Conservation (phyloP, 1,140 invertebrate species). For the Dinoponera quadriceps region DNA sequence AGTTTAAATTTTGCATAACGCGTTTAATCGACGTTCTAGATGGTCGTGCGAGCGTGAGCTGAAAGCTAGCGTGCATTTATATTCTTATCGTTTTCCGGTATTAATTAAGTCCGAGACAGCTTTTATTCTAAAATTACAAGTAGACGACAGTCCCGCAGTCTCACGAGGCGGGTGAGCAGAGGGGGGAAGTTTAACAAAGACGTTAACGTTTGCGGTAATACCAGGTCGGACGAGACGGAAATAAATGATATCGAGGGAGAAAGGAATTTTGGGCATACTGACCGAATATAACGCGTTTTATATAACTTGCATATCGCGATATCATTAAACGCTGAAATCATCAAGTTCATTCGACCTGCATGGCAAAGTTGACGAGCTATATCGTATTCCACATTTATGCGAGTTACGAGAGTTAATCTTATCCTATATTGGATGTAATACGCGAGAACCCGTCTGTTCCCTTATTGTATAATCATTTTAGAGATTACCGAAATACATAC, state of each 20-base stretch:
- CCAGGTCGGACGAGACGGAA: not conserved
- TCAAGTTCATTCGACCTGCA: not conserved
- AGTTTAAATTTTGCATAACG: not conserved
- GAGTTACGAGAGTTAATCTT: too few relatives aligned
- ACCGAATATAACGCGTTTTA: constrained; percentile 12
- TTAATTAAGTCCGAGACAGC: not conserved
- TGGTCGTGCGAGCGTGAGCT: not conserved
- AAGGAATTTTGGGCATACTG: not conserved
- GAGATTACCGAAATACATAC: too few relatives aligned
- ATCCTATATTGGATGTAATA: too few relatives aligned
- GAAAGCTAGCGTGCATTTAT: not conserved
- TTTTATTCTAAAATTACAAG: not conserved
- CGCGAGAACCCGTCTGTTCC: too few relatives aligned
- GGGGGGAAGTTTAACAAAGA: constrained; percentile 1
- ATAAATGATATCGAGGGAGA: not conserved
- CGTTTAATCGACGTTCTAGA: not conserved
- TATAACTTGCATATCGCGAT: not conserved
- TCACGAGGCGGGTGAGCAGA: too few relatives aligned
- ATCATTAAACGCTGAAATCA: not conserved
- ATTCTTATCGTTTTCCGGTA: not conserved
- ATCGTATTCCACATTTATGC: too few relatives aligned
- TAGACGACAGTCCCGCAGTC: not conserved
- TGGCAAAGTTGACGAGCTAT: too few relatives aligned
- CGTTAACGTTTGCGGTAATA: constrained; percentile 11
- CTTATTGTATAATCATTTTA: too few relatives aligned